Percentiles rank a stretch among this genome's conserved stretches.
phyloP scores from a whole-genome alignment of 92 coral and sea anemone species.

The Pocillopora grandis region DNA sequence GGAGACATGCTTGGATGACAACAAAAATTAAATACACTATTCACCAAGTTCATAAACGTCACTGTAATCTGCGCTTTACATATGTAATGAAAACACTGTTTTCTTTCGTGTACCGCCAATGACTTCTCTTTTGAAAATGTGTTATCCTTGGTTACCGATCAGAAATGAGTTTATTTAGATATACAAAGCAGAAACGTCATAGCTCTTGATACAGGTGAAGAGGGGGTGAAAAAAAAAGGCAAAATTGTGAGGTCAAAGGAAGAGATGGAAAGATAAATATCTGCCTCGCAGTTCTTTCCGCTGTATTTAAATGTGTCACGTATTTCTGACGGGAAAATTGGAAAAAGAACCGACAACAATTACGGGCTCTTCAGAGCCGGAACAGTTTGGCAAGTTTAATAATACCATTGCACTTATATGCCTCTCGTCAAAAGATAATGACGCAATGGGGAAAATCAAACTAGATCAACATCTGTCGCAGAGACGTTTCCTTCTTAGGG shows the following conservation, averaged over 20 bases:
- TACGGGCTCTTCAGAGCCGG: conserved; percentile 15
- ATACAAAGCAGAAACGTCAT: too few relatives aligned
- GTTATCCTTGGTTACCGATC: conserved; percentile 3
- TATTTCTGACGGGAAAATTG: background rate
- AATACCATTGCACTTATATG: conserved; percentile 7
- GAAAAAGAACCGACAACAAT: conserved; percentile 15
- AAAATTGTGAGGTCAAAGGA: background rate
- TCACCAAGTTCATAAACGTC: background rate
- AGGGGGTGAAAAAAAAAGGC: too few relatives aligned
- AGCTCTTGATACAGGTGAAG: too few relatives aligned
- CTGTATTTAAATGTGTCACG: background rate
- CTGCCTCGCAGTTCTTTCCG: background rate
- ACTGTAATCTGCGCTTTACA: background rate
- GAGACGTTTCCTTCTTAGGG: too few relatives aligned
- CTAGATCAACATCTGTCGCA: too few relatives aligned
- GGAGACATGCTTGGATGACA: background rate
- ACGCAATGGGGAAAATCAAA: too few relatives aligned
- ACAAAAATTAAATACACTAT: background rate
- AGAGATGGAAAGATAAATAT: too few relatives aligned
- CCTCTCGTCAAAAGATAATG: background rate
- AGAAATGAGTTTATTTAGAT: too few relatives aligned
- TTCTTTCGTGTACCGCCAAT: background rate
- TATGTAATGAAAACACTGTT: background rate
- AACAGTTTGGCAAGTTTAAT: conserved; percentile 24
- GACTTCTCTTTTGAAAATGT: background rate